Evolutionary conservation across 2,797 vertebrate genomes (phyloP), one percentile per base, ranked within the genome.

Genomic region (Pteropus rufus): DNA sequence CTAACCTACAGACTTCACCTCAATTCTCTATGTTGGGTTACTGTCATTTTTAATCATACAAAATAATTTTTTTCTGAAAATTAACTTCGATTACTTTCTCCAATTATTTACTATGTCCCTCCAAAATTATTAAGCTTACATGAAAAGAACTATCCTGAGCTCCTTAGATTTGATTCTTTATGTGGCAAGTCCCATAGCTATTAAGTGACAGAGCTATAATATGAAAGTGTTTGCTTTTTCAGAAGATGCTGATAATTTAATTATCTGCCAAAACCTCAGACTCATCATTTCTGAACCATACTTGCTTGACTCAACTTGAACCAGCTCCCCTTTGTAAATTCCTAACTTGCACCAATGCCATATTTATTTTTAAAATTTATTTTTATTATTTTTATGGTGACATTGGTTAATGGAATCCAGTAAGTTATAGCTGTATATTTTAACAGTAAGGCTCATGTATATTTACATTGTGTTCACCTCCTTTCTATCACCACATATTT

Each of bases 41-140:
- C 5, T 72, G 19, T 36, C 26, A 56, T 21, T 80, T 80, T 83
- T 89, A n/a, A 83, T 65, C 41, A 70, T 18, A 54, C 15, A 10
- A 76, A 86, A 82, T 36, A 79, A 64, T 70, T 87, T 77, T 34
- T 88, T 29, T 81, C 26, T 77, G 41, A 93, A 91, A 76, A 93
- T 79, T 73, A 94, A n/a, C 24, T 87, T 92, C 31, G 23, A 82
- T 7, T 83, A 60, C 24, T 70, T 94, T 93, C n/a, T 87, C 29
- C 11, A 87, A 60, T 62, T 67, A 75, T 76, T 90, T 95, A 65
- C 14, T 76, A 82, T 64, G 72, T 89, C 46, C 4, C 26, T 15
- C 10, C 36, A 23, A 88, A 94, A 86, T 64, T 75, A 83, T 29
- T 81, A 81, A 89, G 18, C 60, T 75, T 90, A 84, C 10, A 88